Base-by-base conservation (phyloP, 2,797 vertebrate genomes). In the Atherinosoma microstoma region DNA sequence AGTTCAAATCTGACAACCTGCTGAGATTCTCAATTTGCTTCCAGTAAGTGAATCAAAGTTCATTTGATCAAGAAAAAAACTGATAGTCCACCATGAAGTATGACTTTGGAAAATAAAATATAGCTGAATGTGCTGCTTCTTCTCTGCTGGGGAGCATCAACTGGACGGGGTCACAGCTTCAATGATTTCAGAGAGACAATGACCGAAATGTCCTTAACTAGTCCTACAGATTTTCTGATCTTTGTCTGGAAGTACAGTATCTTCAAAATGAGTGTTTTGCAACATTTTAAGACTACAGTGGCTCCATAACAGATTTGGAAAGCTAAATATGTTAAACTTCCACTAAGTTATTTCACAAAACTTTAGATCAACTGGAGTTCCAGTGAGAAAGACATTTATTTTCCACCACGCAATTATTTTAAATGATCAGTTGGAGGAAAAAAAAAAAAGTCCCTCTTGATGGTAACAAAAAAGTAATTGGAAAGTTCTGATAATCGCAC, bases 1-100 rank as follows among this genome's bases (percentile, higher is more conserved):
- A 22, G 24, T 61, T 78, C 67, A 60, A 34, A 72, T 80, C 58
- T 47, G 30, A 67, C 65, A 38, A 73, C 64, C 59, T 6, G 3
- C 38, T 54, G 38, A 53, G 42, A 71, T 36, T 45, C 27, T 69
- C n/a, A 27, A 18, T 53, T 62, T 75, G 38, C 73, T 49, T 58
- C 42, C 34, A 73, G 54, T 57, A 45, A 60, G 56, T 68, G 59
- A 66, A 58, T 77, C 42, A 59, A 64, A 64, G 38, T 49, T n/a
- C 40, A 47, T 75, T 30, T 76, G 58, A 82, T 51, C 47, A 30
- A 29, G 18, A 32, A 15, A 54, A 49, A 62, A 61, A 64, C 3
- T 22, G 27, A 65, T 22, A 24, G 53, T 58, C 20, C 34, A 42
- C 16, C 53, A 24, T 56, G 27, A 57, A 53, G 34, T 40, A 36